Conservation (phyloP, 2,888 invertebrate genomes). For the Rhagonycha fulva region DNA sequence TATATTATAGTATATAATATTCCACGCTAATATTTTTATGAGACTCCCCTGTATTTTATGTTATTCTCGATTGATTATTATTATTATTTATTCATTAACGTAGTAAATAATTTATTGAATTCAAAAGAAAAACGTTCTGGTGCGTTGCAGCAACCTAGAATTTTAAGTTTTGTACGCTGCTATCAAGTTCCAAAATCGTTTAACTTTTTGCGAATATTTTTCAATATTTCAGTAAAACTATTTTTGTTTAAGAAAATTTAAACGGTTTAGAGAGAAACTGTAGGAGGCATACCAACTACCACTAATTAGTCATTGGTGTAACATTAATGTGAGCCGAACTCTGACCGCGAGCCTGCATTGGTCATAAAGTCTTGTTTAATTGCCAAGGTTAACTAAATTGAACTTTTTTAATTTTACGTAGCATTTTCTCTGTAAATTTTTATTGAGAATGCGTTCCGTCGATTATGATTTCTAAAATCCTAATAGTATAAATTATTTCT, state of each 20-base stretch:
- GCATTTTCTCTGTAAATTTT: constrained; percentile 8
- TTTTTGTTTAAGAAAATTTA: background rate
- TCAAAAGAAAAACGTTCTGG: too few species aligned
- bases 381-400: constrained; percentile 34
- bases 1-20: background rate
- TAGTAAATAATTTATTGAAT: too few species aligned
- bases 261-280: constrained; percentile 24
- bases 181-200: background rate
- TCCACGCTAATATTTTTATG: constrained; percentile 5
- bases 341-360: constrained; percentile 36
- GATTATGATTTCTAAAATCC: background rate
- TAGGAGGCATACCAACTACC: constrained; percentile 33
- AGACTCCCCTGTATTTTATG: background rate
- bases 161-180: too few species aligned
- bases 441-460: background rate
- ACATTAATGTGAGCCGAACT: constrained; percentile 37
- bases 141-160: too few species aligned
- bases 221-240: background rate
- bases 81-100: constrained; percentile 6
- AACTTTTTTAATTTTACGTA: constrained; percentile 30
- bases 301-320: constrained; percentile 38
- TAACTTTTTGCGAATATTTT: background rate
- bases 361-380: constrained; percentile 37
- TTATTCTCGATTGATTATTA: background rate
- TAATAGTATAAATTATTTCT: background rate